These are phyloP conservation scores for Rhagophthalmus giganteus DNA, from an alignment of 2,888 invertebrate genomes.

Conservation along the genomic window DNA sequence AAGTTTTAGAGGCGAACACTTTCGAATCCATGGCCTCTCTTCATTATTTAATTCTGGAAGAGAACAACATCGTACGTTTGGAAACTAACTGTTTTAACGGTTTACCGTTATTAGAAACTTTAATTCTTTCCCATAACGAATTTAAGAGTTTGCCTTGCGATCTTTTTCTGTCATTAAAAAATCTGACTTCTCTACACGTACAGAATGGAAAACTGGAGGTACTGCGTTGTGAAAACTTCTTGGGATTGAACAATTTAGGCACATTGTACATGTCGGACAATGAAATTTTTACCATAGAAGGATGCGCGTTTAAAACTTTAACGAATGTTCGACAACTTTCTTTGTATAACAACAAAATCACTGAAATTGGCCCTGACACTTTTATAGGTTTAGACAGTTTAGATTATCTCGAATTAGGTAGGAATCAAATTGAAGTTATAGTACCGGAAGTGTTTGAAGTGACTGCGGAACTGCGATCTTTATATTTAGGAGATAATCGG, in stretches of 20 bases:
- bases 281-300: constrained; percentile 12
- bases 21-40: constrained; percentile 5
- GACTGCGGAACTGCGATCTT: neutral
- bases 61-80: constrained; percentile 5
- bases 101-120: neutral
- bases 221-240: constrained; percentile 2
- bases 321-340: constrained; percentile 4
- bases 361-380: neutral
- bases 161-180: neutral
- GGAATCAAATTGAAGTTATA: constrained; percentile 7
- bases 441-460: constrained; percentile 2
- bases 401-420: constrained; percentile 13
- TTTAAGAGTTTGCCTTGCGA: neutral
- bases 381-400: constrained; percentile 12
- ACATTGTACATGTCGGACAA: constrained; percentile 9
- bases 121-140: constrained; percentile 2
- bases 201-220: constrained; percentile 4
- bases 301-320: constrained; percentile 10
- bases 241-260: constrained; percentile 3
- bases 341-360: constrained; percentile 11
- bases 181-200: constrained; percentile 2
- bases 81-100: neutral
- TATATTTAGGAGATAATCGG: constrained; percentile 10
- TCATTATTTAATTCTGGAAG: constrained; percentile 1
- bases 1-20: neutral